Conservation (phyloP, 2,888 invertebrate genomes). For the Acanthosepion esculentum region DNA sequence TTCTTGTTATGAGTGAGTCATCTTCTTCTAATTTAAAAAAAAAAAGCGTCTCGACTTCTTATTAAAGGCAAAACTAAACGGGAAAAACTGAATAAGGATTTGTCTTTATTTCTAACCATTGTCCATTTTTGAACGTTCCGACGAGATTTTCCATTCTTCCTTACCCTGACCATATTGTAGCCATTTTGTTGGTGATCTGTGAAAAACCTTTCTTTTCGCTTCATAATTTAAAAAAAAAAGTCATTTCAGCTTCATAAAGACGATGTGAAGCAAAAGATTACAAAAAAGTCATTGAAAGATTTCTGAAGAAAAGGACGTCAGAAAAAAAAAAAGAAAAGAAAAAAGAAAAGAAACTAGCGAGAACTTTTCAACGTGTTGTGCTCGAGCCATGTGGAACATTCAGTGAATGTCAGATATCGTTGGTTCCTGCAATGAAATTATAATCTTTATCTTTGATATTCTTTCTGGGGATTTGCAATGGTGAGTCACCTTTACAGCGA, state of each 20-base stretch:
- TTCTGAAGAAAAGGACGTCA: neutral
- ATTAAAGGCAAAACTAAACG: neutral
- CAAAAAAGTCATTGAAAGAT: neutral
- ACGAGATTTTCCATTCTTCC: neutral
- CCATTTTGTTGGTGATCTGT: neutral
- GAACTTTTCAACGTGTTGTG: neutral
- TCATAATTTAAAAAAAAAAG: neutral
- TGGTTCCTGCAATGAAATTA: neutral
- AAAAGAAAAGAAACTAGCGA: neutral
- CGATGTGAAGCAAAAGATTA: neutral
- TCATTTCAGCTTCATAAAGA: neutral
- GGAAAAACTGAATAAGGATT: neutral
- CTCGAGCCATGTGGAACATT: neutral
- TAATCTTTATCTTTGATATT: slow-evolving; percentile 17
- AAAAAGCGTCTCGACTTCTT: neutral
- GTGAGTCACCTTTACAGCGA: slow-evolving; percentile 7
- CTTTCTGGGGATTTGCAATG: neutral
- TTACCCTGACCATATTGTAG: neutral
- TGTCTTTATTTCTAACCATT: neutral
- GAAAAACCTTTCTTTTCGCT: neutral
- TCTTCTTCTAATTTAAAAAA: neutral
- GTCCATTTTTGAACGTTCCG: neutral
- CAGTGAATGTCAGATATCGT: neutral
- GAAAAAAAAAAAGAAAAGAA: neutral
- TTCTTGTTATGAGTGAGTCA: neutral